Percentiles rank a stretch among this genome's conserved stretches.
Evolutionary conservation across 2,888 invertebrate genomes (phyloP).

Genomic region (Pristionchus exspectatus): DNA sequence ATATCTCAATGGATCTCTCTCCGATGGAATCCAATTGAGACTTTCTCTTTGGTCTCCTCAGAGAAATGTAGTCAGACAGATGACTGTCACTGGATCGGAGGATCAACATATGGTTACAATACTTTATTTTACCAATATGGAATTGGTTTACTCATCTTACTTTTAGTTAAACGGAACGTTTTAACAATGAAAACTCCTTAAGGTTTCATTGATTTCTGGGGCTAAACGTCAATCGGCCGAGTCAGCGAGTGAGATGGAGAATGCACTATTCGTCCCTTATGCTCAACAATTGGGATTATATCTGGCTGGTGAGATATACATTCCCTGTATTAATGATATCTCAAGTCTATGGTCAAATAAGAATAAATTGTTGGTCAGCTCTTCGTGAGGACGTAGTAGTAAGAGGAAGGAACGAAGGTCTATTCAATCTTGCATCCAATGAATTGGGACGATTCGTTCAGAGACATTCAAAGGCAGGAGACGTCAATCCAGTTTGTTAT

Average conservation of each 20-base stretch:
- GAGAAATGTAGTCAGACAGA: slow-evolving; percentile 67
- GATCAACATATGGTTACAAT: slow-evolving; percentile 5
- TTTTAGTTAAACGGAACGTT: too few relatives aligned
- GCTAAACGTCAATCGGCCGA: slow-evolving; percentile 54
- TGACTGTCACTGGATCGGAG: slow-evolving; percentile 59
- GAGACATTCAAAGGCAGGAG: slow-evolving; percentile 55
- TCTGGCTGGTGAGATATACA: slow-evolving; percentile 54
- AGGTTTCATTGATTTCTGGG: slow-evolving; percentile 32
- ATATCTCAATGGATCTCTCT: slow-evolving; percentile 61
- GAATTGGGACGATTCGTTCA: slow-evolving; percentile 70
- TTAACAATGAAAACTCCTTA: not conserved
- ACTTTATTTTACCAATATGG: not conserved
- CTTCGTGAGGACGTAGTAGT: slow-evolving; percentile 63
- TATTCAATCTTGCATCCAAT: slow-evolving; percentile 68
- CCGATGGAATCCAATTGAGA: slow-evolving; percentile 60
- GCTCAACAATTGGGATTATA: slow-evolving; percentile 66
- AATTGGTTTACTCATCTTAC: not conserved
- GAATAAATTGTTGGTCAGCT: slow-evolving; percentile 49
- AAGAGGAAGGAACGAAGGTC: slow-evolving; percentile 65
- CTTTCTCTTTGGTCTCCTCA: slow-evolving; percentile 67
- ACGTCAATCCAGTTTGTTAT: not conserved
- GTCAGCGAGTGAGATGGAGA: slow-evolving; percentile 57
- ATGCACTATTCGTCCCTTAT: slow-evolving; percentile 68
- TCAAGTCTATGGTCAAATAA: not conserved
- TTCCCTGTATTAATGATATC: not conserved